phyloP scores from a whole-genome alignment of 2,113 vertebrate genomes.

The Genyomyrus donnyi region DNA sequence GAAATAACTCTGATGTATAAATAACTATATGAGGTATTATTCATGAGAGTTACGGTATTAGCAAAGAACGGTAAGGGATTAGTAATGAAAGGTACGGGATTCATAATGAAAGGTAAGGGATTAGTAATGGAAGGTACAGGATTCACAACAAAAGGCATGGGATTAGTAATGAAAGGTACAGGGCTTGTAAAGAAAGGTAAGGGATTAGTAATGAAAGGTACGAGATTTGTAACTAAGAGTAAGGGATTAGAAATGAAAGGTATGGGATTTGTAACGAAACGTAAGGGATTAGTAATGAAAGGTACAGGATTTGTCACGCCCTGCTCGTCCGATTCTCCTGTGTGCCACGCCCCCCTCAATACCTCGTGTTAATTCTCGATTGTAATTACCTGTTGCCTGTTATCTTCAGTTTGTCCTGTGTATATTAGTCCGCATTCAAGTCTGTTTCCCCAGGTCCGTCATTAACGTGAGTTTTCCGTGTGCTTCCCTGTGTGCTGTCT shows the following conservation, averaged over 20 bases:
- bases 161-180: neutral
- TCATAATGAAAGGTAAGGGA: neutral
- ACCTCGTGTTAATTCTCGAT: too few species aligned
- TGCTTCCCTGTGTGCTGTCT: too few species aligned
- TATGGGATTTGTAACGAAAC: neutral
- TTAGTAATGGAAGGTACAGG: neutral
- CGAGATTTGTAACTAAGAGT: too few species aligned
- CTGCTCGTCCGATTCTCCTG: too few species aligned
- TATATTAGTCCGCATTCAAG: too few species aligned
- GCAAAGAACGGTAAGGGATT: neutral
- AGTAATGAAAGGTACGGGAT: neutral
- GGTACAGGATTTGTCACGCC: too few species aligned
- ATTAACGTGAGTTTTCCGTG: too few species aligned
- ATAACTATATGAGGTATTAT: neutral
- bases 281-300: neutral
- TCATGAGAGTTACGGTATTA: neutral
- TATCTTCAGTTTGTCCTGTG: too few species aligned
- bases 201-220: neutral
- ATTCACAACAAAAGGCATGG: too few species aligned
- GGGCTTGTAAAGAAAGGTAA: neutral
- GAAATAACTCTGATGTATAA: neutral
- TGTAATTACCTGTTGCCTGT: too few species aligned
- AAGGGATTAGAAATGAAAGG: neutral
- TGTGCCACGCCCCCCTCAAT: too few species aligned
- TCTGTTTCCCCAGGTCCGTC: too few species aligned